Conservation (phyloP, 2,888 invertebrate genomes). For the Standfussiana lucernea region DNA sequence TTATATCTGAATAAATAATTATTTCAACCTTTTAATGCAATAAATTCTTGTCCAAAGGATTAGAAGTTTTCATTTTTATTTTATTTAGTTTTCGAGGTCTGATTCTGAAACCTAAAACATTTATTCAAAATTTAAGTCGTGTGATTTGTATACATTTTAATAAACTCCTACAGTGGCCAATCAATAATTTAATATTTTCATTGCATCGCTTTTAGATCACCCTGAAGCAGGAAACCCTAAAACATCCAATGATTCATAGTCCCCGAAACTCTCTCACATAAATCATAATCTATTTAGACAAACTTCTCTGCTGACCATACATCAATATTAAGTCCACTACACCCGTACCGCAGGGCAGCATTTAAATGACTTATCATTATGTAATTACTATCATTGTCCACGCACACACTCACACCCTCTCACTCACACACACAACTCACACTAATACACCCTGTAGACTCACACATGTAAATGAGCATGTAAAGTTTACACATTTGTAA, state of each 20-base stretch:
- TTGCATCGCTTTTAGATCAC: background rate
- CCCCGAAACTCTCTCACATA: background rate
- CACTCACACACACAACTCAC: conserved; percentile 55
- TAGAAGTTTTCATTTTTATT: background rate
- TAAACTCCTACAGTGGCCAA: background rate
- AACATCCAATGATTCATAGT: background rate
- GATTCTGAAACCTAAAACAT: background rate
- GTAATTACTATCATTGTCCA: conserved; percentile 90
- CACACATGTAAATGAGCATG: conserved; percentile 61
- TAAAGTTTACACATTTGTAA: conserved; percentile 39
- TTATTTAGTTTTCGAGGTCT: background rate
- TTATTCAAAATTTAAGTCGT: background rate
- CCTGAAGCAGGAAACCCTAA: background rate
- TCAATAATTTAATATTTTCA: background rate
- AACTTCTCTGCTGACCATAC: conserved; percentile 77
- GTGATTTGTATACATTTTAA: background rate
- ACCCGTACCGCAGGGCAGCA: conserved; percentile 86
- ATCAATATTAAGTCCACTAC: conserved; percentile 79
- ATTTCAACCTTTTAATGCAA: background rate
- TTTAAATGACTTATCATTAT: conserved; percentile 90
- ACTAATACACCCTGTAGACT: conserved; percentile 16
- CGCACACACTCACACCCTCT: conserved; percentile 68
- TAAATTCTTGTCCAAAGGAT: background rate
- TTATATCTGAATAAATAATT: background rate
- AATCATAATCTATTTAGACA: conserved; percentile 36